phyloP scores from a whole-genome alignment of 2,113 vertebrate genomes.

The Acanthochromis polyacanthus region DNA sequence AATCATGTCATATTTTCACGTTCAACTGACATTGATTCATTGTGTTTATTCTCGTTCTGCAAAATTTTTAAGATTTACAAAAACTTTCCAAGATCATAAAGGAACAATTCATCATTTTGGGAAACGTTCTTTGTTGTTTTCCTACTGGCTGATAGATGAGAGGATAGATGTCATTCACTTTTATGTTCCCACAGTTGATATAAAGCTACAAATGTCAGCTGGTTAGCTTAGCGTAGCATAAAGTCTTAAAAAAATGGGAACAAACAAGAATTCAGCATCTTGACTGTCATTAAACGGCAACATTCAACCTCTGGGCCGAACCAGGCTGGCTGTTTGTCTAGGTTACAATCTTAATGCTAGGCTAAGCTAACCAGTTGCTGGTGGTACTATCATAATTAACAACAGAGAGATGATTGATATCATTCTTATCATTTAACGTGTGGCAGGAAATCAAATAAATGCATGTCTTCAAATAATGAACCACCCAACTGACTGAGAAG shows the following conservation, averaged over 20 bases:
- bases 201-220: background rate
- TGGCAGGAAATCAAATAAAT: background rate
- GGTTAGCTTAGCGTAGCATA: background rate
- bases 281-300: background rate
- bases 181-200: too few species aligned
- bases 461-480: background rate
- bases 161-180: too few species aligned
- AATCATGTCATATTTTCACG: constrained; percentile 10
- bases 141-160: too few species aligned
- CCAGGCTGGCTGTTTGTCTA: background rate
- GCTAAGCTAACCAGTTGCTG: background rate
- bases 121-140: too few species aligned
- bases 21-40: constrained; percentile 15
- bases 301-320: background rate
- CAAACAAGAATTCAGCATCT: background rate
- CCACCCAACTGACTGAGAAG: too few species aligned
- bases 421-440: background rate
- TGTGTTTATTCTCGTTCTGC: background rate
- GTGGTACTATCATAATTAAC: background rate
- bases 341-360: background rate
- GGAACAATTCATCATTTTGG: too few species aligned
- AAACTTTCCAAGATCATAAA: too few species aligned
- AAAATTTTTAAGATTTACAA: too few species aligned
- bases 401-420: too few species aligned
- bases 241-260: background rate